Evolutionary conservation across 1,140 invertebrate genomes (phyloP), one percentile per base, ranked within the genome.

Genomic region (Arctopsyche grandis): DNA sequence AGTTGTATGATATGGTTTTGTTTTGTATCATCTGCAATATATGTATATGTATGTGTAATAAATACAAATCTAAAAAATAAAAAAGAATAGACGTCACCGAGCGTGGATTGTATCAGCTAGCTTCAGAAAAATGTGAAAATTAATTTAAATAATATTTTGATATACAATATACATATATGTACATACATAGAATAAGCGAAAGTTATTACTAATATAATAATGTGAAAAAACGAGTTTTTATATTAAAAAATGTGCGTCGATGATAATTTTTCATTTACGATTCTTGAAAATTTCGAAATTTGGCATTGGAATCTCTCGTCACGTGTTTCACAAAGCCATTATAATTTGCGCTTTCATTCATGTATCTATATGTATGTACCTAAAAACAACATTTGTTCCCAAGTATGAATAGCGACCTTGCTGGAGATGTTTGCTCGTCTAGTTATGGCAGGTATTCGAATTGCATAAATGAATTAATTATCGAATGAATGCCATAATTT

Each of bases 241-340:
- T 12, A 10, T 9, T 60, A 66, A 66, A 26, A 66, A 26, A 9
- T 29, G 0, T 26, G 26, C 5, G 24, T n/a, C 14, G 4, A 26
- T 26, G 63, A 66, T 12, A 52, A 12, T 12, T 14, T 16, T 14
- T 5, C 12, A 10, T 52, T 3, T 52, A 66, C 10, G 10, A 22
- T 5, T 63, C 5, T 9, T 26, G 63, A 26, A 66, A 66, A 66
- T 66, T 26, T 66, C 24, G 24, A 26, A 66, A 66, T 29, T 66
- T 66, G 63, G 24, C 22, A 29, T 66, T 26, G 10, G 4, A 4
- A 5, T 14, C 16, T 52, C 16, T 3, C 3, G 9, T 66, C 3
- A 24, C 63, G 26, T 66, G 63, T 66, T 66, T 66, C 24, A 66
- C 63, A 29, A 66, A 66, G 63, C 26, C 21, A 66, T 66, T 66